Evolutionary conservation across 1,140 invertebrate species (phyloP).

Genomic region (Drosophila bifasciata): DNA sequence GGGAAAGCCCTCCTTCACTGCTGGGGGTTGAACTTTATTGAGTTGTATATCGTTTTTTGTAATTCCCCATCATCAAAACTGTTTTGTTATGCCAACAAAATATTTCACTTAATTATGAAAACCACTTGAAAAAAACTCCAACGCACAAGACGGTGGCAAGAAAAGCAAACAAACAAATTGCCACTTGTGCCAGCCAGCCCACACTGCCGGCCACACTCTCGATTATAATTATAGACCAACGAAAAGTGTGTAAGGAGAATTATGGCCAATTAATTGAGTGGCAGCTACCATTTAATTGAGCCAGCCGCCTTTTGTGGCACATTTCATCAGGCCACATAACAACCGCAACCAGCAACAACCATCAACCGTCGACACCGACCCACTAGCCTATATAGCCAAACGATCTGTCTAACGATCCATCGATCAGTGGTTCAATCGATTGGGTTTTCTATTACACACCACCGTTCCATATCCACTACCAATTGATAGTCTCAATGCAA

Average conservation of each 20-base stretch:
- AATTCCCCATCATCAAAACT: slow-evolving; percentile 57
- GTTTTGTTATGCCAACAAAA: slow-evolving; percentile 74
- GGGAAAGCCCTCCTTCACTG: background rate
- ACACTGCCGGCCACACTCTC: slow-evolving; percentile 3
- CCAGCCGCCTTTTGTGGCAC: slow-evolving; percentile 48
- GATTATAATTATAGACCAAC: slow-evolving; percentile 56
- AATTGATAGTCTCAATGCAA: slow-evolving; percentile 47
- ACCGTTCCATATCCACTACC: slow-evolving; percentile 36
- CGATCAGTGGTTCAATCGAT: slow-evolving; percentile 23
- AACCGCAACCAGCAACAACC: slow-evolving; percentile 46
- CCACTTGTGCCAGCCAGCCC: slow-evolving; percentile 48
- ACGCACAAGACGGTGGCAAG: slow-evolving; percentile 23
- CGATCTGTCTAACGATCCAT: slow-evolving; percentile 37
- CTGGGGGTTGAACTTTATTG: slow-evolving; percentile 18
- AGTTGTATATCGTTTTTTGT: slow-evolving; percentile 29
- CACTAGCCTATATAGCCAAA: slow-evolving; percentile 65
- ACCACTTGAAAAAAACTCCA: slow-evolving; percentile 32
- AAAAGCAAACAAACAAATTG: slow-evolving; percentile 49
- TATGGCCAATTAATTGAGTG: slow-evolving; percentile 73
- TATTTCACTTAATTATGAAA: slow-evolving; percentile 36
- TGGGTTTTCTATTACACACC: slow-evolving; percentile 40
- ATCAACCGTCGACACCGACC: slow-evolving; percentile 56
- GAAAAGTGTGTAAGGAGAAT: slow-evolving; percentile 47
- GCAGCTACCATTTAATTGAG: slow-evolving; percentile 69
- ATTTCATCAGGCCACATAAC: slow-evolving; percentile 66